Evolutionary conservation across 2,888 invertebrate species (phyloP).

Genomic region (Acleris literana): DNA sequence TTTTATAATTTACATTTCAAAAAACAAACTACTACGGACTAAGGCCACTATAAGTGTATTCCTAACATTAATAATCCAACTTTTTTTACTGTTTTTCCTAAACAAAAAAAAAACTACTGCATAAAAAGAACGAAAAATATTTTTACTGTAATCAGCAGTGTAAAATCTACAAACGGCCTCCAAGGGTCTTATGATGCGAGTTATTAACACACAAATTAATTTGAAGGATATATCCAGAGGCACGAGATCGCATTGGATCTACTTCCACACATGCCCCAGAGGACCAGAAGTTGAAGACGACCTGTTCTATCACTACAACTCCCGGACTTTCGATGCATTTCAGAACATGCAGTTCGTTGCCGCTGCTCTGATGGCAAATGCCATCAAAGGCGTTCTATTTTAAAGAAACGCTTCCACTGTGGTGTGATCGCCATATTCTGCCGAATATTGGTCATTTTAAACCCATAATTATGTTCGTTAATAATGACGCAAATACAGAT

Average conservation of each 20-base stretch:
- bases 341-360: constrained; percentile 70
- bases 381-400: constrained; percentile 54
- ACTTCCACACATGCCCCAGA: constrained; percentile 69
- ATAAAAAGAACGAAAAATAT: no score
- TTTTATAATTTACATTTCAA: no score
- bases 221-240: constrained; percentile 55
- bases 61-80: no score
- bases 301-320: constrained; percentile 56
- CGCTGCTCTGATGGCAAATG: constrained; percentile 66
- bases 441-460: not conserved
- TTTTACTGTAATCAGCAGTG: no score
- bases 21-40: no score
- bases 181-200: no score
- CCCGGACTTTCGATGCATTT: constrained; percentile 62
- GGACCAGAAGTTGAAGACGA: constrained; percentile 63
- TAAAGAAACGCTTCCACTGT: constrained; percentile 38
- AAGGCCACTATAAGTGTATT: no score
- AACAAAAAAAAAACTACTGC: no score
- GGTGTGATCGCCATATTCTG: not conserved
- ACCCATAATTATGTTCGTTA: no score
- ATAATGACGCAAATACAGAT: no score
- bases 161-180: no score
- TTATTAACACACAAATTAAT: not conserved
- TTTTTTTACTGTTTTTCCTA: no score
- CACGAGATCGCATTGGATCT: constrained; percentile 57